These are phyloP conservation scores for Cyrtonyx montezumae DNA, from an alignment of 2,113 vertebrate species.

Conservation along the genomic window DNA sequence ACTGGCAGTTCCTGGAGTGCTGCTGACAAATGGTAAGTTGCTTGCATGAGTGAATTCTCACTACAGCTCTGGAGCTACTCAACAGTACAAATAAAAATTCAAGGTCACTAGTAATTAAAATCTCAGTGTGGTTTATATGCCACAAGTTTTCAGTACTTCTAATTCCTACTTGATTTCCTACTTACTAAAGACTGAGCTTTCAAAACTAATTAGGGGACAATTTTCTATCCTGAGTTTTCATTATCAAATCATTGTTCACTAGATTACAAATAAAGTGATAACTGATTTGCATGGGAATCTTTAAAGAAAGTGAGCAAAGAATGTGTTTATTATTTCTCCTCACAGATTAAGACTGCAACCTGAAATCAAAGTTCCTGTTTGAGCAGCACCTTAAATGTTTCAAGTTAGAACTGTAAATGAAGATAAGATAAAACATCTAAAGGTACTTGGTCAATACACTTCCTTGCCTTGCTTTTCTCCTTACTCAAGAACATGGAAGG, in stretches of 20 bases:
- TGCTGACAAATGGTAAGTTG: neutral
- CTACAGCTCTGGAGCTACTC: neutral
- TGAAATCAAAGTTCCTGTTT: neutral
- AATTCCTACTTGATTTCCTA: neutral
- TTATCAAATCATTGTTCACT: neutral
- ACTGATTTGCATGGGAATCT: neutral
- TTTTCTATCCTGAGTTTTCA: neutral
- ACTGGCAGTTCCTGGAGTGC: neutral
- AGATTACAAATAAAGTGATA: neutral
- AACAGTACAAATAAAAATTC: neutral
- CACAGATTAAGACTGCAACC: neutral
- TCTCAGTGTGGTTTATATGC: neutral
- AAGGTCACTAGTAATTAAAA: neutral
- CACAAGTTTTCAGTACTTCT: neutral
- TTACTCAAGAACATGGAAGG: neutral
- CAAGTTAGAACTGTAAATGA: neutral
- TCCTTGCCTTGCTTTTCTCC: neutral
- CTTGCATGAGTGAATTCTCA: neutral
- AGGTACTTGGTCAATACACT: neutral
- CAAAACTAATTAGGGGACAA: neutral
- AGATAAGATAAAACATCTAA: neutral
- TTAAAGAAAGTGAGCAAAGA: neutral
- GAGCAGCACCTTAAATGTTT: neutral
- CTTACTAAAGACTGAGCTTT: neutral
- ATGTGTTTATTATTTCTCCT: neutral